Evolutionary conservation across 1,140 invertebrate species (phyloP).

Genomic region (Steinernema feltiae): DNA sequence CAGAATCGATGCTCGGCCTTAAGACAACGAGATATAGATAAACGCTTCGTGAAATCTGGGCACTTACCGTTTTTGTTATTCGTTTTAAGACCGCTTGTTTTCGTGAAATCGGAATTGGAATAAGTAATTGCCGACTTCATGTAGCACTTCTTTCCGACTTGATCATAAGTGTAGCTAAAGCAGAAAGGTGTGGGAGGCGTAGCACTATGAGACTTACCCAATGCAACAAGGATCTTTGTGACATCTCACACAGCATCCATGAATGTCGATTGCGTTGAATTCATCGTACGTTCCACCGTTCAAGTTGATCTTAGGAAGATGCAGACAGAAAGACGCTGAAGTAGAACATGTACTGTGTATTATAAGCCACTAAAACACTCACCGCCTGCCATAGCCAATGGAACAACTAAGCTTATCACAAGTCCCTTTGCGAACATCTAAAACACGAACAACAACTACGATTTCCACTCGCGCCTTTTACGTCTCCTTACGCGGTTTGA

Average conservation of each 20-base stretch:
- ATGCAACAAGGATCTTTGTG: slow-evolving; percentile 2
- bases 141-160: slow-evolving; percentile 2
- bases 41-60: background rate
- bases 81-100: background rate
- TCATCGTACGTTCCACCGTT: background rate
- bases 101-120: background rate
- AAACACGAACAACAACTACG: background rate
- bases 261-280: background rate
- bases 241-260: background rate
- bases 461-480: background rate
- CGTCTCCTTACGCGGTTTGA: background rate
- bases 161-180: background rate
- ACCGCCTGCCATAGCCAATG: background rate
- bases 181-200: background rate
- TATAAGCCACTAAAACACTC: background rate
- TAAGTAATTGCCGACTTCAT: background rate
- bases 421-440: background rate
- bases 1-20: background rate
- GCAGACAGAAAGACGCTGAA: slow-evolving; percentile 4
- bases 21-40: background rate
- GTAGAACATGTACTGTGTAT: background rate
- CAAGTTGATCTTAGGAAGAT: slow-evolving; percentile 5
- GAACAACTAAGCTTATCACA: background rate
- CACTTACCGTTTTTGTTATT: background rate
- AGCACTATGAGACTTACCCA: background rate